Conservation (phyloP, 2,113 vertebrate genomes). For the Chloebia gouldiae region DNA sequence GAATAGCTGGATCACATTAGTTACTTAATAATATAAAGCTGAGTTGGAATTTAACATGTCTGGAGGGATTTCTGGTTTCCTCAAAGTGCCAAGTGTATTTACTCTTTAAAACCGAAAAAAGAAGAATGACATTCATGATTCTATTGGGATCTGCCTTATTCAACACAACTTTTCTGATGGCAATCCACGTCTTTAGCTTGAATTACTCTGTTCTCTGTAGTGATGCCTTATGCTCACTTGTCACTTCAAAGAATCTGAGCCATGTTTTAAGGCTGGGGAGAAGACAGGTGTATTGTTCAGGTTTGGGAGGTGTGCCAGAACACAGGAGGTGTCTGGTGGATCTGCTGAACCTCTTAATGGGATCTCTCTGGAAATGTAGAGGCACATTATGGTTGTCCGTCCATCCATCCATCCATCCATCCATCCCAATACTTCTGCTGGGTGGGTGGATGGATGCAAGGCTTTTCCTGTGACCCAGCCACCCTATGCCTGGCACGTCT, state of each 20-base stretch:
- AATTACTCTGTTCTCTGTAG: background rate
- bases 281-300: background rate
- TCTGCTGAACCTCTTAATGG: background rate
- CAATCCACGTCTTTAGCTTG: background rate
- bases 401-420: background rate
- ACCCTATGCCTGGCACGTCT: background rate
- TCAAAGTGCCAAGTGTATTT: background rate
- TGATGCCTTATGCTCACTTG: background rate
- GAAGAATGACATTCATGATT: background rate
- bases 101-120: background rate
- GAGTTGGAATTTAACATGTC: background rate
- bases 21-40: constrained; percentile 22
- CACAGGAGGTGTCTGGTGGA: background rate
- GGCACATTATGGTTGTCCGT: background rate
- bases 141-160: background rate
- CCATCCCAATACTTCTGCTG: background rate
- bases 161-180: background rate
- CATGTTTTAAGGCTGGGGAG: background rate
- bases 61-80: constrained; percentile 44
- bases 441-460: background rate
- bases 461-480: background rate
- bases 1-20: background rate
- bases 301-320: background rate
- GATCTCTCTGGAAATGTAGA: background rate
- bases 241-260: background rate